Evolutionary conservation across 2,888 invertebrate genomes (phyloP).

Genomic region (Griposia aprilina): DNA sequence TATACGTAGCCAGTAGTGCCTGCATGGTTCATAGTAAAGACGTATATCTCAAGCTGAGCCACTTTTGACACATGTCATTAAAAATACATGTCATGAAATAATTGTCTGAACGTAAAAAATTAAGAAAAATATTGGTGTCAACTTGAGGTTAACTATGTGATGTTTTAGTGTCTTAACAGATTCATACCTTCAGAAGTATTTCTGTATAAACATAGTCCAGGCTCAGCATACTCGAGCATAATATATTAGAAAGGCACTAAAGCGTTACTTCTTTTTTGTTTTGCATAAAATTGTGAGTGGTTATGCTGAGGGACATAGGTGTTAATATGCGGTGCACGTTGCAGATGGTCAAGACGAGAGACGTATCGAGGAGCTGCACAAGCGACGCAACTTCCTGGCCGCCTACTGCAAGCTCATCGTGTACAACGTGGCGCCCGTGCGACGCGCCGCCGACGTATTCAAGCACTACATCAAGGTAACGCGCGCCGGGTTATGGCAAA

Average conservation of each 20-base stretch:
- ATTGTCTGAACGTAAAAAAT: not conserved
- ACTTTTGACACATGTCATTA: not conserved
- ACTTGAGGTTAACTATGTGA: constrained; percentile 55
- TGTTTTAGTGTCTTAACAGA: constrained; percentile 55
- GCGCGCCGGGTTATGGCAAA: too few relatives aligned
- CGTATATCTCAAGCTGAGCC: constrained; percentile 58
- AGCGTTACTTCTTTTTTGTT: constrained; percentile 30
- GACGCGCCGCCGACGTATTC: constrained; percentile 98
- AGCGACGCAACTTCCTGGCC: constrained; percentile 98
- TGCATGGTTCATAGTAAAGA: constrained; percentile 62
- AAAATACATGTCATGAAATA: not conserved
- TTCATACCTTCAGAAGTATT: not conserved
- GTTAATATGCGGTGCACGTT: constrained; percentile 43
- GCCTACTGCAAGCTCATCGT: constrained; percentile 99
- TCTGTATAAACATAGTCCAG: not conserved
- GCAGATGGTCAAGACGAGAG: constrained; percentile 98
- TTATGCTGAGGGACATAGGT: not conserved
- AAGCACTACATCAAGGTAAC: constrained; percentile 98
- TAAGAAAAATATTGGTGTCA: constrained; percentile 26
- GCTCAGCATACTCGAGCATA: not conserved
- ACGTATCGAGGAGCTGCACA: constrained; percentile 99
- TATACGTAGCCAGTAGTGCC: constrained; percentile 62
- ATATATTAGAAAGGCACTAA: constrained; percentile 36
- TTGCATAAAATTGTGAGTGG: constrained; percentile 6
- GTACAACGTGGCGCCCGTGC: constrained; percentile 98